Evolutionary conservation across 2,113 vertebrate genomes (phyloP), one percentile per base, ranked within the genome.

Genomic region (Myotis lucifugus): DNA sequence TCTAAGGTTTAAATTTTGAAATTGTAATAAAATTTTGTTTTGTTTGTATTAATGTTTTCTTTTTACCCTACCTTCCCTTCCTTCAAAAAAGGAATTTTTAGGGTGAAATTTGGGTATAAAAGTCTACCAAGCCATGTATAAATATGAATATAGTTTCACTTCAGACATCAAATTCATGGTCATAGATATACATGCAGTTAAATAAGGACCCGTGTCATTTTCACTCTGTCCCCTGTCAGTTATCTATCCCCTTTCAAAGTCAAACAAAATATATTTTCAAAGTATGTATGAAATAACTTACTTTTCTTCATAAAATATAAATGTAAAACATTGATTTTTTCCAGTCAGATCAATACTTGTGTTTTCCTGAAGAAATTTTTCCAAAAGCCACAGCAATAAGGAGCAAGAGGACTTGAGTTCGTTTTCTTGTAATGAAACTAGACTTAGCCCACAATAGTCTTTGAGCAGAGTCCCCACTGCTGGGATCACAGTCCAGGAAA

Each of bases 291-390:
- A 94, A 95, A 95, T 84, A 78, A 78, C n/a, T 37, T 64, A 21
- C n/a, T 66, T 89, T 91, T 64, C 54, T 84, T 96, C 9, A 89
- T 67, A 61, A 95, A 76, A 79, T 94, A 83, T 50, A 92, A 69
- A 87, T 94, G 82, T 94, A 86, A 89, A 93, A 67, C 72, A 73
- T 94, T 90, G 89, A 93, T 94, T 91, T 96, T 94, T 95, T 88
- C 34, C n/a, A 48, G 81, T 87, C 48, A 73, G 32, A 40, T 93
- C 92, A 70, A 93, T 95, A 90, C 50, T 83, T 88, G 12, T 46
- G 87, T 40, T 95, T 89, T 50, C 88, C 40, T 74, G 56, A 87
- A 96, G 52, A 56, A 89, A 95, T 78, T 54, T 73, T 90, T 78
- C 46, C 64, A 59, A 32, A 42, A 94, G 18, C 52, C 76, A 78